phyloP scores from a whole-genome alignment of 2,888 invertebrate species.

The Darwinula stevensoni region DNA sequence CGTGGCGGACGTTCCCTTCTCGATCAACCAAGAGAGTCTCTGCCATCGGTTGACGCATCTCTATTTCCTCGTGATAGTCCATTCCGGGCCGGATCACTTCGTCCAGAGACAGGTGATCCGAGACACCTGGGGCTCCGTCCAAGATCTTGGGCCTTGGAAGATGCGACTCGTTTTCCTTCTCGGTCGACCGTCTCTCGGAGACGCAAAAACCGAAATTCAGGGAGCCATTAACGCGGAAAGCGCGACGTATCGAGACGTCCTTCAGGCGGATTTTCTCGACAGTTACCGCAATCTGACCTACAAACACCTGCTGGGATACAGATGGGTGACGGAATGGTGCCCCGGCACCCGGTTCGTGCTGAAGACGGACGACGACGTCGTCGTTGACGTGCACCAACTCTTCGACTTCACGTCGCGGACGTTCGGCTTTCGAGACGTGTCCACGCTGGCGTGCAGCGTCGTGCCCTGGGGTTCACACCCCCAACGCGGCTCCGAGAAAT shows the following conservation, averaged over 20 bases:
- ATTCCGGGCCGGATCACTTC: too few species aligned
- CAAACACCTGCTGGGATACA: slow-evolving; percentile 13
- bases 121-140: too few species aligned
- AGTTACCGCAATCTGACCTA: slow-evolving; percentile 12
- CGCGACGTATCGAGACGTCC: slow-evolving; percentile 10
- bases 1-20: too few species aligned
- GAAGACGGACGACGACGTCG: slow-evolving; percentile 13
- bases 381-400: slow-evolving; percentile 12
- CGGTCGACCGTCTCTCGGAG: too few species aligned
- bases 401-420: slow-evolving; percentile 11
- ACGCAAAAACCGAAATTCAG: slow-evolving; percentile 8
- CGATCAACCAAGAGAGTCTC: too few species aligned
- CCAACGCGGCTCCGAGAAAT: slow-evolving; percentile 12
- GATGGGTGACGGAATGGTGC: slow-evolving; percentile 12
- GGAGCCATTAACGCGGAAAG: slow-evolving; percentile 11
- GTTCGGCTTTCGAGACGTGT: slow-evolving; percentile 10
- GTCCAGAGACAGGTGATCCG: too few species aligned
- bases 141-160: slow-evolving; percentile 7
- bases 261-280: slow-evolving; percentile 12
- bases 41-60: too few species aligned
- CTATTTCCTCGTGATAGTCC: too few species aligned
- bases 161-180: slow-evolving; percentile 12
- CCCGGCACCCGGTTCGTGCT: slow-evolving; percentile 11
- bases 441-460: slow-evolving; percentile 12
- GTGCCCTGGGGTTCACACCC: slow-evolving; percentile 12